Conservation (phyloP, 1,140 invertebrate genomes). For the Drosophila watanabei region DNA sequence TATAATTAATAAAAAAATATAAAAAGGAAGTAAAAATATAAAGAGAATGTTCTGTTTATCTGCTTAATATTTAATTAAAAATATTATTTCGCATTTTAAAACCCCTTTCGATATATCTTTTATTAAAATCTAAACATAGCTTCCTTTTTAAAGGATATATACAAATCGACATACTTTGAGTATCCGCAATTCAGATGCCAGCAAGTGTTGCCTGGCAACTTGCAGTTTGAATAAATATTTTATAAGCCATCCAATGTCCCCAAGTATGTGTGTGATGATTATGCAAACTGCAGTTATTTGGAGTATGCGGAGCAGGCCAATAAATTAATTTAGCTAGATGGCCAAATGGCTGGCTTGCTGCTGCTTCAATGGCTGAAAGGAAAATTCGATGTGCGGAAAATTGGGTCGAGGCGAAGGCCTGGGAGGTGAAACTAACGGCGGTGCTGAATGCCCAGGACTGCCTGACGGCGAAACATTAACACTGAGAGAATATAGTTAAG, state of each 20-base stretch:
- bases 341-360: conserved; percentile 39
- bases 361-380: conserved; percentile 53
- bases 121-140: neutral
- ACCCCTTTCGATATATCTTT: no score
- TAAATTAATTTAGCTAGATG: conserved; percentile 81
- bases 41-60: no score
- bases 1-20: neutral
- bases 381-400: conserved; percentile 32
- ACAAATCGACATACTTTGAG: conserved; percentile 1
- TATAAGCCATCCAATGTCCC: conserved; percentile 56
- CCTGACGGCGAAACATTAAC: conserved; percentile 1
- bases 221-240: conserved; percentile 81
- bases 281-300: conserved; percentile 82
- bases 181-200: conserved; percentile 20
- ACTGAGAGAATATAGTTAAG: neutral
- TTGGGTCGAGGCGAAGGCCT: conserved; percentile 20
- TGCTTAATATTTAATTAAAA: neutral
- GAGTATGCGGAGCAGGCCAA: conserved; percentile 73
- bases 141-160: conserved; percentile 24
- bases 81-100: neutral
- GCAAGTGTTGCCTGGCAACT: conserved; percentile 66
- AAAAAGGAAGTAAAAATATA: neutral
- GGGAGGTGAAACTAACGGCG: conserved; percentile 25
- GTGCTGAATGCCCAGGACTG: conserved; percentile 35
- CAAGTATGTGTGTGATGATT: conserved; percentile 53